Evolutionary conservation across 37 sponge, comb jelly and placozoan genomes (phyloP), one percentile per base, ranked within the genome.

Genomic region (Haliclona indistincta): DNA sequence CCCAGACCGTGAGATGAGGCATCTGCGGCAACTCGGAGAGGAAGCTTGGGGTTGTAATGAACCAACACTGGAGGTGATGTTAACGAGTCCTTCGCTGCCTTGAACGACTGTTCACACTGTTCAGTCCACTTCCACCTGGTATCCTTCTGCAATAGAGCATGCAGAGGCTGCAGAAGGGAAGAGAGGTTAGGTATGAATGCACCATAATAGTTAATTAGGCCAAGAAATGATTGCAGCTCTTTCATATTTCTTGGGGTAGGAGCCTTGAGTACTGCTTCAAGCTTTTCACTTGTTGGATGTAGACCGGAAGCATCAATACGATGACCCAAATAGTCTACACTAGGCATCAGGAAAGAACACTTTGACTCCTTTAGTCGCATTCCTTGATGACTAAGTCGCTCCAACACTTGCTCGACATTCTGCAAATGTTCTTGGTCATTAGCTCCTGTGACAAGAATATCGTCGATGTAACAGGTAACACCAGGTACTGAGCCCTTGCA

Each of bases 1-100:
- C 79, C 85, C 0, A 77, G 10, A 39, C 79, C 85, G 70, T 71
- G 28, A 20, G 72, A 19, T 1, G 85, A 84, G 19, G 79, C 84
- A 70, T 84, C 84, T 11, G 29, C 40, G 2, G 70, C 85, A 49
- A 84, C 5, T 4, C 19, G 30, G 5, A 77, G 33, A 8, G 66
- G 66, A 0, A 71, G 43, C 4, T 17, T 49, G 10, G 66, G 52
- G 20, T 84, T 45, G 41, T 84, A 84, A 47, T 84, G 85, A 15
- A 26, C 36, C 15, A 77, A 29, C 28, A 84, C 79, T 8, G 64
- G 68, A 20, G 67, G 68, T 47, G 67, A 0, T 29, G 54, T 41
- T 23, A 78, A 6, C 26, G 2, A 6, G 2, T 76, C 49, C 52
- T 76, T 76, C 4, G 65, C 64, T 35, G 4, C 25, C 3, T 66